Evolutionary conservation across 2,797 vertebrate species (phyloP), one percentile per base, ranked within the genome.

Genomic region (Macropus fuliginosus): DNA sequence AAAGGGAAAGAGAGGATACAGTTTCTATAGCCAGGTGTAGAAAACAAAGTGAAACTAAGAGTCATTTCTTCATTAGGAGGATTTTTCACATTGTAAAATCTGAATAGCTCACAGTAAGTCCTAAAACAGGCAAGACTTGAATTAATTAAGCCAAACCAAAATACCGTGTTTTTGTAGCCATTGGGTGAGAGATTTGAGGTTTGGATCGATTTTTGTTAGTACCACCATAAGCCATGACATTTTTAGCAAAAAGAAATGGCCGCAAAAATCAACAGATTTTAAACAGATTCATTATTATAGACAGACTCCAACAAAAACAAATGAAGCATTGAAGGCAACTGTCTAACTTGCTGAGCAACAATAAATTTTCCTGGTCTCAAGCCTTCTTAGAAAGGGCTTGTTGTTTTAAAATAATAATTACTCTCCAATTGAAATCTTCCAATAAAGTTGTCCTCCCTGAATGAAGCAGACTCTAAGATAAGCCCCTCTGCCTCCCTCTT

Each of bases 81-180:
- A 21, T 81, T 40, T 81, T 81, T 40, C 6, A 81, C 18, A 21
- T n/a, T 40, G 18, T 24, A 21, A 46, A 81, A 81, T 40, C 21
- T 40, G 40, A 40, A 10, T 24, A 66, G 87, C 54, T 92, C 66
- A 90, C 0, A 91, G 74, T 54, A 94, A 91, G 8, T 28, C 54
- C 81, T 95, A 96, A 81, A 93, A 34, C 55, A 93, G 96, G 27
- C 96, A 81, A 95, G 0, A 94, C 13, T 96, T 98, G 96, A 28
- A 94, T 95, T 89, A 54, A 90, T 96, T 24, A 66, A 96, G 55
- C 13, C 93, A 95, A 97, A 93, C 1, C 81, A 81, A 56, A 97
- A 91, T 18, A 66, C 96, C 90, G 62, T 4, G 9, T 0, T 0
- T 0, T 91, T 92, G 81, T 55, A 94, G 40, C 56, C 94, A 52